Evolutionary conservation across 2,888 invertebrate species (phyloP).

Genomic region (Unio delphinus): DNA sequence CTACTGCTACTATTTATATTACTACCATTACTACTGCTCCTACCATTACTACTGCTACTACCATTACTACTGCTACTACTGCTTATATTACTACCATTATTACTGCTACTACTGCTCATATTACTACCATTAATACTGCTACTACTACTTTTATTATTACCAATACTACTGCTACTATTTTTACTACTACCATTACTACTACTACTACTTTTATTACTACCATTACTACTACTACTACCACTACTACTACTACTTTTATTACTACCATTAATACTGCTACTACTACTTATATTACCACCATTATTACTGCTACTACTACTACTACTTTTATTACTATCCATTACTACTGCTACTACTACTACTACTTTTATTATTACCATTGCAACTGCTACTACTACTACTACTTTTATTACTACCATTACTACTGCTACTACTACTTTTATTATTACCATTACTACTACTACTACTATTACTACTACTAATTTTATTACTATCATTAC

Average conservation of each 20-base stretch:
- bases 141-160: slow-evolving; percentile 9
- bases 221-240: background rate
- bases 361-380: slow-evolving; percentile 8
- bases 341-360: slow-evolving; percentile 13
- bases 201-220: slow-evolving; percentile 4
- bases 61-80: slow-evolving; percentile 8
- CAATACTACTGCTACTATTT: slow-evolving; percentile 1
- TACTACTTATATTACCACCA: slow-evolving; percentile 11
- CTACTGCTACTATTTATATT: slow-evolving; percentile 14
- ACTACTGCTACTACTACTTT: too few relatives aligned
- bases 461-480: slow-evolving; percentile 10
- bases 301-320: slow-evolving; percentile 7
- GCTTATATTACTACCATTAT: too few relatives aligned
- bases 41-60: slow-evolving; percentile 4
- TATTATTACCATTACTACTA: too few relatives aligned
- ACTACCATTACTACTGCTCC: slow-evolving; percentile 6
- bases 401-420: too few relatives aligned
- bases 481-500: too few relatives aligned
- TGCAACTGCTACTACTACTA: too few relatives aligned
- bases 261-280: slow-evolving; percentile 9
- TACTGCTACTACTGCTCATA: too few relatives aligned
- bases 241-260: slow-evolving; percentile 6
- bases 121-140: slow-evolving; percentile 3
- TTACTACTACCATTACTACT: slow-evolving; percentile 5
- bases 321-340: slow-evolving; percentile 7